Evolutionary conservation across 1,140 invertebrate species (phyloP).

Genomic region (Probaryconus sp.): DNA sequence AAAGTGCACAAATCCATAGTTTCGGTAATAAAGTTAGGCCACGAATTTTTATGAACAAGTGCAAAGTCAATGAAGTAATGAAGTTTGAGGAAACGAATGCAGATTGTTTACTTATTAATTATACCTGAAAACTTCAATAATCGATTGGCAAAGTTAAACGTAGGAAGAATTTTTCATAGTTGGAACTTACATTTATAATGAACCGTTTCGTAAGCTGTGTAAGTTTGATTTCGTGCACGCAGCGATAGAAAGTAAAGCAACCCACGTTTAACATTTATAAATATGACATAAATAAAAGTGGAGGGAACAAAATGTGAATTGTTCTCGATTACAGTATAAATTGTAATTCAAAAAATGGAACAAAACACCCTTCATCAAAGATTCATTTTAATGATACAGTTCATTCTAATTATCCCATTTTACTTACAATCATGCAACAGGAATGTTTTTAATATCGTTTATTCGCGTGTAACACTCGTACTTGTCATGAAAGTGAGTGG

Average conservation of each 20-base stretch:
- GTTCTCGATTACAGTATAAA: conserved; percentile 46
- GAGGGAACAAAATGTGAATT: not conserved
- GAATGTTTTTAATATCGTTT: conserved; percentile 52
- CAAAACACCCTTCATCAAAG: conserved; percentile 47
- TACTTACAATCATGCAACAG: conserved; percentile 38
- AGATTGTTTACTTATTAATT: no score
- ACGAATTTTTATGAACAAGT: no score
- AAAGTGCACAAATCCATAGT: no score
- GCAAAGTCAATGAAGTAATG: no score
- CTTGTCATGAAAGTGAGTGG: conserved; percentile 57
- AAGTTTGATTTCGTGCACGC: conserved; percentile 22
- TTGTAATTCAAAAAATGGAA: conserved; percentile 44
- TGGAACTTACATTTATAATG: conserved; percentile 13
- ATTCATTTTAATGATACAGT: conserved; percentile 50
- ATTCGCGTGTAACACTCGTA: conserved; percentile 50
- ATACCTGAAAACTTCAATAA: no score
- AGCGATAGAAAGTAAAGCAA: conserved; percentile 18
- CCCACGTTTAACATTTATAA: conserved; percentile 21
- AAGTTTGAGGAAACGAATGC: no score
- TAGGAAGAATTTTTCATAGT: not conserved
- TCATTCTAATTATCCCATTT: conserved; percentile 39
- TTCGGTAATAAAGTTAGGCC: no score
- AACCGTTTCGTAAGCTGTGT: conserved; percentile 20
- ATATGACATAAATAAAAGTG: conserved; percentile 38
- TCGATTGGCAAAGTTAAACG: no score